Percentiles rank a stretch among this genome's conserved stretches.
Conservation (phyloP, 2,113 vertebrate species). For the Zosterops pallidus region DNA sequence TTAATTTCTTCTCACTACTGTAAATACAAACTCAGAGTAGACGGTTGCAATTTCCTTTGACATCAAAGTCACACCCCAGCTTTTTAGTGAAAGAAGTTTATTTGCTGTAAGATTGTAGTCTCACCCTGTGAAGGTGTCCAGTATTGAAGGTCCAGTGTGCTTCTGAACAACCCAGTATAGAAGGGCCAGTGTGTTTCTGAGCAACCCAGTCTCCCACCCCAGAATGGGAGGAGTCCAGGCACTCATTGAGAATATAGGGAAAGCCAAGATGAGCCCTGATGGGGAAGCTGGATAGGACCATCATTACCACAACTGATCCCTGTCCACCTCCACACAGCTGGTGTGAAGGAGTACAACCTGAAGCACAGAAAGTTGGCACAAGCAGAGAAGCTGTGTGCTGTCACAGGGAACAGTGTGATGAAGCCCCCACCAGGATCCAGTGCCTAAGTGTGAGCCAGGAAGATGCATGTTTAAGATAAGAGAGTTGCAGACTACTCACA, state of each 20-base stretch:
- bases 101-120: background rate
- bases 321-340: background rate
- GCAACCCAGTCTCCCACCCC: background rate
- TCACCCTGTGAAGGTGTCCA: background rate
- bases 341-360: background rate
- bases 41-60: background rate
- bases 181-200: background rate
- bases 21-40: background rate
- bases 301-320: background rate
- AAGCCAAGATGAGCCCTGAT: background rate
- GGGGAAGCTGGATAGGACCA: background rate
- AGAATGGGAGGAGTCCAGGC: background rate
- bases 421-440: background rate
- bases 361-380: background rate
- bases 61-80: background rate
- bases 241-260: background rate
- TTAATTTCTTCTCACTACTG: background rate
- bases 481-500: background rate
- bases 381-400: background rate
- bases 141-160: background rate
- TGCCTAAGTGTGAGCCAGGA: background rate
- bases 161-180: background rate
- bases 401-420: accelerated
- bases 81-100: background rate
- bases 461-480: accelerated